Conservation (phyloP, 2,888 invertebrate species). For the Saturnia japonica region DNA sequence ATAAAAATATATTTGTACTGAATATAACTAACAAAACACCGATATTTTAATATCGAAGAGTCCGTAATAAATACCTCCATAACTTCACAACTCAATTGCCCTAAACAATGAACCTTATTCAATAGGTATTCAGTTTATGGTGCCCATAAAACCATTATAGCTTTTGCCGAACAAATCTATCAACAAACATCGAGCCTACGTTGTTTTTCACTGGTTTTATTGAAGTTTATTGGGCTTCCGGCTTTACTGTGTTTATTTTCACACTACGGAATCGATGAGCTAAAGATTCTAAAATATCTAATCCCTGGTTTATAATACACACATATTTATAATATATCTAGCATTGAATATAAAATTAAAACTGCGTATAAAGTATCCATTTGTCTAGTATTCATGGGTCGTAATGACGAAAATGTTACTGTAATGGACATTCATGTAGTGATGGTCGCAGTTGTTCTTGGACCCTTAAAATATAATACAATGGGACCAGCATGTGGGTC, state of each 20-base stretch:
- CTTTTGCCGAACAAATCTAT: conserved; percentile 34
- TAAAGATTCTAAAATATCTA: background rate
- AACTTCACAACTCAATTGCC: conserved; percentile 20
- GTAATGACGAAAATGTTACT: too few species aligned
- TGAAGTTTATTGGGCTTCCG: conserved; percentile 21
- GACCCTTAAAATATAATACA: too few species aligned
- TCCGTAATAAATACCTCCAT: conserved; percentile 8
- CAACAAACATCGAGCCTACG: conserved; percentile 25
- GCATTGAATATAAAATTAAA: too few species aligned
- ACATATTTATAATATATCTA: background rate
- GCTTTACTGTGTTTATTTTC: conserved; percentile 17
- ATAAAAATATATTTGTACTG: background rate
- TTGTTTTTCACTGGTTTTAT: conserved; percentile 30
- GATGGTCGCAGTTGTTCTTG: too few species aligned
- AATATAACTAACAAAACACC: background rate
- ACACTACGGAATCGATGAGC: background rate
- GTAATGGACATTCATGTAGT: too few species aligned
- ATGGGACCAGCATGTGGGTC: too few species aligned
- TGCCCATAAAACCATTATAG: conserved; percentile 40
- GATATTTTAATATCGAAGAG: background rate
- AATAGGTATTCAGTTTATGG: conserved; percentile 37
- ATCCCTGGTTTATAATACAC: background rate
- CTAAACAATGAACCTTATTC: conserved; percentile 36
- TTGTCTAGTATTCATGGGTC: too few species aligned
- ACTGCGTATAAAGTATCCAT: too few species aligned